Evolutionary conservation across 2,797 vertebrate species (phyloP).

Genomic region (Alcedo quadribrachys): DNA sequence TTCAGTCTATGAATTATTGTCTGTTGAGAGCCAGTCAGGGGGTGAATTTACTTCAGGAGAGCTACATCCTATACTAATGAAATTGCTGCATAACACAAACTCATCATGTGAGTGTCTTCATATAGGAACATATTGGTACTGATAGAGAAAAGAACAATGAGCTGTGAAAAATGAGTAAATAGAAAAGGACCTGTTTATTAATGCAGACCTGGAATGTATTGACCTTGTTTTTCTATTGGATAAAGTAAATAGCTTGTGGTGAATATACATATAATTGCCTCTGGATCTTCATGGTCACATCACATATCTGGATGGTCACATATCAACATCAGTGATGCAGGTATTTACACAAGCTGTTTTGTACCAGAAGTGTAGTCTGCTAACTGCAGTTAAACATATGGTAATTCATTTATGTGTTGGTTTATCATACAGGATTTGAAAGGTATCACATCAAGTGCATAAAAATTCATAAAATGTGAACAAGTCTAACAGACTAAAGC

Average conservation of each 20-base stretch:
- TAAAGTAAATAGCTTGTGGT: not conserved
- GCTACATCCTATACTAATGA: not conserved
- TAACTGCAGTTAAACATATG: not conserved
- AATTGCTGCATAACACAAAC: not conserved
- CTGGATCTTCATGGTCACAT: not conserved
- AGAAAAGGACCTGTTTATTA: not conserved
- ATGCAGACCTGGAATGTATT: not conserved
- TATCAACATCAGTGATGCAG: not conserved
- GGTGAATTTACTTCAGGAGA: conserved; percentile 6
- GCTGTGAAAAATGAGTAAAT: not conserved
- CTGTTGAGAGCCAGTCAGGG: not conserved
- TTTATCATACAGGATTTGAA: conserved; percentile 11
- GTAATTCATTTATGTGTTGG: not conserved
- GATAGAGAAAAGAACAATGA: not conserved
- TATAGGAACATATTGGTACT: not conserved
- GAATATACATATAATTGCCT: not conserved
- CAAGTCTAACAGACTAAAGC: not conserved
- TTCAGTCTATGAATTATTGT: not conserved
- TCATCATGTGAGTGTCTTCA: not conserved
- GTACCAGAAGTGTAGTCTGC: not conserved
- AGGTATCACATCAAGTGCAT: not conserved
- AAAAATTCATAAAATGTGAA: not conserved
- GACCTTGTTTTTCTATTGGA: not conserved
- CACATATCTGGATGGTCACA: not conserved
- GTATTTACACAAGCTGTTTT: not conserved